phyloP scores from a whole-genome alignment of 2,888 invertebrate species.

The Sepioteuthis lessoniana region DNA sequence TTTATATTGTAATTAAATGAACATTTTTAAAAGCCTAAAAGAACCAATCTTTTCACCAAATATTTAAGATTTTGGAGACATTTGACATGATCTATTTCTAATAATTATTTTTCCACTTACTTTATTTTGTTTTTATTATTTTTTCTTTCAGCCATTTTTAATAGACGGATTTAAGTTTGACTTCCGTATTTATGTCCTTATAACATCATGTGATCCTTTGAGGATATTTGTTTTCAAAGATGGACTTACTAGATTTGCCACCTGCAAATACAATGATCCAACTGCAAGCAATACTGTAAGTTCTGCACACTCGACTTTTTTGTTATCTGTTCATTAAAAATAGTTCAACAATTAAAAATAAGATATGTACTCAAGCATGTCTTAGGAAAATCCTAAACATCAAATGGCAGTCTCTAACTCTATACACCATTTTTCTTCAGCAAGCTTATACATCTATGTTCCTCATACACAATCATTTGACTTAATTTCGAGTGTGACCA shows the following conservation, averaged over 20 bases:
- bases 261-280: slow-evolving; percentile 89
- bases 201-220: slow-evolving; percentile 92
- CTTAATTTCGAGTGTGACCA: too few relatives aligned
- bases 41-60: too few relatives aligned
- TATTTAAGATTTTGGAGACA: too few relatives aligned
- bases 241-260: slow-evolving; percentile 91
- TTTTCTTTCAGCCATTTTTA: slow-evolving; percentile 82
- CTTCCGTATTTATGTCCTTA: slow-evolving; percentile 88
- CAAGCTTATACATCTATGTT: too few relatives aligned
- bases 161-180: slow-evolving; percentile 96
- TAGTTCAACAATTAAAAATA: too few relatives aligned
- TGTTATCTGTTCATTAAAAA: neutral
- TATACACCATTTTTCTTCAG: too few relatives aligned
- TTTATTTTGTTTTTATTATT: slow-evolving; percentile 36
- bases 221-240: slow-evolving; percentile 93
- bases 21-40: too few relatives aligned
- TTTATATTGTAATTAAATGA: too few relatives aligned
- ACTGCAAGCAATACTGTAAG: slow-evolving; percentile 83
- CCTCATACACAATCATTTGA: too few relatives aligned
- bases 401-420: too few relatives aligned
- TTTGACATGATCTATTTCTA: neutral
- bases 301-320: slow-evolving; percentile 37
- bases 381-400: too few relatives aligned
- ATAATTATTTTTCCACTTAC: neutral
- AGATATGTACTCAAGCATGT: too few relatives aligned